Evolutionary conservation across 2,797 vertebrate species (phyloP), one percentile per base, ranked within the genome.

Genomic region (Periophthalmus magnuspinnatus): DNA sequence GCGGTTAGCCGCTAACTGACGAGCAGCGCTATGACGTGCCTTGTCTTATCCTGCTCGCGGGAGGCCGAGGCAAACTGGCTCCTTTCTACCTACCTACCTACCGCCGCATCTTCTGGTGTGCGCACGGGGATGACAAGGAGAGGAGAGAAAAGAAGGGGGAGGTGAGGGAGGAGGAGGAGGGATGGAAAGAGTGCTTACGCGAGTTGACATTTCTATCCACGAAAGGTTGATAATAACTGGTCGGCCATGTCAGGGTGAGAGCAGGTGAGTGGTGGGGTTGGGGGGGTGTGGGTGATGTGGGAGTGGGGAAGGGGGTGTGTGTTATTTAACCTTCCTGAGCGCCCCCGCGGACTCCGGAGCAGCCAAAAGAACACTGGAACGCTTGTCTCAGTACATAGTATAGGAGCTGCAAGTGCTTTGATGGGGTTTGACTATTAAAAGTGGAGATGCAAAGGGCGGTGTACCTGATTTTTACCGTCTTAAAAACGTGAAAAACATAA

Each of bases 1-100:
- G 34, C n/a, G 56, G 84, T 94, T 94, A 93, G 93, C 90, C 80
- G 78, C 89, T 79, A 82, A 71, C 83, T 87, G 92, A 93, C 89
- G 86, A 78, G 68, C 81, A 57, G 1, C 3, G 65, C 80, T 82
- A 56, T 86, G 93, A 92, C 93, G 90, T 81, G 0, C 14, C 47
- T 21, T 85, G 74, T 80, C 85, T 1, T 86, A 68, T 87, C 85
- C 47, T 55, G 79, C 81, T 87, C n/a, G 0, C 74, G 79, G 77
- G 83, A 71, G 75, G 67, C 36, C 22, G 67, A 55, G 66, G 38
- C 58, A 72, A 75, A 68, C 74, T 48, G 50, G 70, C 69, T 84
- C 75, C 75, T 71, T 28, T 28, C 28, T 11, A 13, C 38, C 36
- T 38, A 61, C 89, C 28, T 11, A 13, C 38, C 36, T 38, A 61